These are phyloP conservation scores for Drosophila asahinai DNA, from an alignment of 1,140 invertebrate species.

Conservation along the genomic window DNA sequence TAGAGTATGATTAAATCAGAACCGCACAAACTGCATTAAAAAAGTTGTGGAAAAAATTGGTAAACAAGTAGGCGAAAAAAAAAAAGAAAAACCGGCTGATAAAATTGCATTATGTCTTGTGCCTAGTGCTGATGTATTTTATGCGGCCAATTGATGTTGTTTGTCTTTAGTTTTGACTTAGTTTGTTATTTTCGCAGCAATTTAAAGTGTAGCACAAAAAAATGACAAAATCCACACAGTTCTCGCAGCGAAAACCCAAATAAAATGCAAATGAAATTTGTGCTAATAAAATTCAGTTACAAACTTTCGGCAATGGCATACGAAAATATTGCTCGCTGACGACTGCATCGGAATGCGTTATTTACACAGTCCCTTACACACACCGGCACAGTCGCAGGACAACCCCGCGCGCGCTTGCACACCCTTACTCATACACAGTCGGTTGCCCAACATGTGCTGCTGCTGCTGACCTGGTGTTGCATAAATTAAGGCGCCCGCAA, in stretches of 20 bases:
- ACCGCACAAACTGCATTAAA: slow-evolving; percentile 73
- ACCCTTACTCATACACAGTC: neutral
- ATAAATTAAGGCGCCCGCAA: slow-evolving; percentile 65
- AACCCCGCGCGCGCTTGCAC: neutral
- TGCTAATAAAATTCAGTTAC: slow-evolving; percentile 81
- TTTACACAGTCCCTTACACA: slow-evolving; percentile 53
- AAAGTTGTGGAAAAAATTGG: slow-evolving; percentile 63
- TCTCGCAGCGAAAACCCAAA: slow-evolving; percentile 56
- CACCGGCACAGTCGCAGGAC: slow-evolving; percentile 2
- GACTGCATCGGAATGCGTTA: slow-evolving; percentile 58
- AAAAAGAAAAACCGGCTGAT: slow-evolving; percentile 16
- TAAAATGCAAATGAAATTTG: slow-evolving; percentile 81
- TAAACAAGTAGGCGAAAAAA: slow-evolving; percentile 18
- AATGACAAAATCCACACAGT: slow-evolving; percentile 3
- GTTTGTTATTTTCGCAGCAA: slow-evolving; percentile 61
- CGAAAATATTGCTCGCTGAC: slow-evolving; percentile 51
- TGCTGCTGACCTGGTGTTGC: slow-evolving; percentile 51
- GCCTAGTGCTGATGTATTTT: slow-evolving; percentile 18
- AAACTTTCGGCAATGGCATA: slow-evolving; percentile 63
- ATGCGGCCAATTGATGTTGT: slow-evolving; percentile 33
- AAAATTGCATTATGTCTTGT: slow-evolving; percentile 71
- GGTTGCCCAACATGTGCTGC: neutral
- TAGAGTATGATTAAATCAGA: slow-evolving; percentile 70
- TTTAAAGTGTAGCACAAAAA: slow-evolving; percentile 52
- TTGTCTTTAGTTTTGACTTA: slow-evolving; percentile 63